phyloP scores from a whole-genome alignment of 1,140 invertebrate genomes.

The Zaprionus africanus region DNA sequence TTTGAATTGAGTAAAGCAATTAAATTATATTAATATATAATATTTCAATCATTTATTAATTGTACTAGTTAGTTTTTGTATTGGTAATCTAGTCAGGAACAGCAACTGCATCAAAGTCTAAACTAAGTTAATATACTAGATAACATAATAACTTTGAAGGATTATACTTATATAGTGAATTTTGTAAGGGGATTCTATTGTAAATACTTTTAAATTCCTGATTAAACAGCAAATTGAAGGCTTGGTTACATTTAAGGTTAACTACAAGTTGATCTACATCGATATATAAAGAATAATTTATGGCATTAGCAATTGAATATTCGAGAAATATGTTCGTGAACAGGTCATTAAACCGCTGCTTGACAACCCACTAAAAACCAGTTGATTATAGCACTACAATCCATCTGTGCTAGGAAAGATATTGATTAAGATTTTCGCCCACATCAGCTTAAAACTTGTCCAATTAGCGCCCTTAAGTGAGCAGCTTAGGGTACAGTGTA shows the following conservation, averaged over 20 bases:
- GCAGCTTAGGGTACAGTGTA: not conserved
- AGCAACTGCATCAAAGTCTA: not conserved
- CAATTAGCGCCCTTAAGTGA: slow-evolving; percentile 4
- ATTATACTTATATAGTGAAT: too few species aligned
- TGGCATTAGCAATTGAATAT: not conserved
- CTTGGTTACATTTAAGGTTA: not conserved
- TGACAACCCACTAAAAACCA: slow-evolving; percentile 10
- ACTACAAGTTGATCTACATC: too few species aligned
- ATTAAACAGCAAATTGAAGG: not conserved
- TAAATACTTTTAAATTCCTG: too few species aligned
- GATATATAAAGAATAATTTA: not conserved
- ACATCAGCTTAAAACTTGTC: slow-evolving; percentile 1
- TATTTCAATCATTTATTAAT: not conserved
- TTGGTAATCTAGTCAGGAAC: not conserved
- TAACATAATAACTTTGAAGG: not conserved
- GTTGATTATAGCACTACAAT: not conserved
- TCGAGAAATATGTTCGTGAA: not conserved
- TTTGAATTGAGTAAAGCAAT: not conserved
- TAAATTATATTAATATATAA: not conserved
- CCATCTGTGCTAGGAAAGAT: not conserved
- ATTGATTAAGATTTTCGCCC: not conserved
- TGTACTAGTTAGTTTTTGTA: not conserved
- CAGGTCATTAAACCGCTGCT: slow-evolving; percentile 25
- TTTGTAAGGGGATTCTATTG: too few species aligned
- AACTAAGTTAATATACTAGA: not conserved